These are phyloP conservation scores for Odontomachus brunneus DNA, from an alignment of 1,140 invertebrate genomes.

Conservation along the genomic window DNA sequence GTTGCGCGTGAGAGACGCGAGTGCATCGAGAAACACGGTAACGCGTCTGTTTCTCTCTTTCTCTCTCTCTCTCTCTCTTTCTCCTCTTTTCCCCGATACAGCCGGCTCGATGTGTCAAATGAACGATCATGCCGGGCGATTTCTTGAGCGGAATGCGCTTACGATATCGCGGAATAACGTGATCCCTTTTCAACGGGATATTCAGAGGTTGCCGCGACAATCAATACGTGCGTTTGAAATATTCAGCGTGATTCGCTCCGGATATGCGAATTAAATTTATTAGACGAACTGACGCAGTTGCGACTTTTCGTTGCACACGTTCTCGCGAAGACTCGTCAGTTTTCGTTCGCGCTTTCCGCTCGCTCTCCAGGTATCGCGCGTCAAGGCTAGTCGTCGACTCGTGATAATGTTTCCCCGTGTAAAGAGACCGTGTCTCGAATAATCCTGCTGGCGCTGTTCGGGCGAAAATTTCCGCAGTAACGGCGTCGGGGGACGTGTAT, in stretches of 20 bases:
- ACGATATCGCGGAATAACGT: too few relatives aligned
- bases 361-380: constrained; percentile 1
- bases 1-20: constrained; percentile 23
- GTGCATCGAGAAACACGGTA: neutral
- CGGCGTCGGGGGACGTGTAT: constrained; percentile 59
- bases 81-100: too few relatives aligned
- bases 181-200: too few relatives aligned
- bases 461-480: constrained; percentile 51
- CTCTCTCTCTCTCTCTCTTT: too few relatives aligned
- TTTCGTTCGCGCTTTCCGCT: too few relatives aligned
- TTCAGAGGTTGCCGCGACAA: neutral
- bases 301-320: neutral
- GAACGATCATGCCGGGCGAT: too few relatives aligned
- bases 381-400: constrained; percentile 27
- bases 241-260: neutral
- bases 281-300: neutral
- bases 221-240: neutral
- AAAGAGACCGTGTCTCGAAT: constrained; percentile 27
- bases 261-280: neutral
- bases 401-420: constrained; percentile 16
- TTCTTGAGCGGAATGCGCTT: too few relatives aligned
- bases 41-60: neutral
- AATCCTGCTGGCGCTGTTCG: constrained; percentile 21
- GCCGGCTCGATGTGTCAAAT: too few relatives aligned
- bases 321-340: neutral